phyloP scores from a whole-genome alignment of 2,888 invertebrate genomes.

The Syritta pipiens region DNA sequence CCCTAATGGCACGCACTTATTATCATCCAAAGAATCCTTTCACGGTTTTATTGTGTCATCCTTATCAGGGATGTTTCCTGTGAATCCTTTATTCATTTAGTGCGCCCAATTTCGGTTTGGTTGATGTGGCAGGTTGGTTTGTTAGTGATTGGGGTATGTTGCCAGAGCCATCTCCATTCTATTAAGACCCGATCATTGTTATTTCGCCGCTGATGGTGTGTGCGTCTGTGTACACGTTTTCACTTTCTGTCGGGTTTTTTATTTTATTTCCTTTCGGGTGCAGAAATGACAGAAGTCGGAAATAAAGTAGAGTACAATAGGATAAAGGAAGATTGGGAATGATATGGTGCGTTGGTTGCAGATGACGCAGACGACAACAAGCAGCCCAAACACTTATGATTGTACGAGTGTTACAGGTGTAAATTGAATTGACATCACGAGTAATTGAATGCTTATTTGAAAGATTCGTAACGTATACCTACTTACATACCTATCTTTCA shows the following conservation, averaged over 20 bases:
- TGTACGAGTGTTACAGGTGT: conserved; percentile 44
- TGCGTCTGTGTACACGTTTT: conserved; percentile 23
- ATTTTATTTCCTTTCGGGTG: conserved; percentile 57
- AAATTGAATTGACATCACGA: conserved; percentile 43
- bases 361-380: conserved; percentile 12
- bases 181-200: conserved; percentile 28
- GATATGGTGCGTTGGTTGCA: conserved; percentile 24
- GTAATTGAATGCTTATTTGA: conserved; percentile 46
- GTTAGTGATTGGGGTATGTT: conserved; percentile 37
- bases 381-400: conserved; percentile 24
- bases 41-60: conserved; percentile 55
- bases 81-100: conserved; percentile 61
- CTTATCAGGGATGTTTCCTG: conserved; percentile 65
- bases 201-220: conserved; percentile 27
- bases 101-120: conserved; percentile 55
- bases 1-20: conserved; percentile 31
- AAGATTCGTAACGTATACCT: conserved; percentile 13
- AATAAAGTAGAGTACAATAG: conserved; percentile 44
- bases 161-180: conserved; percentile 11
- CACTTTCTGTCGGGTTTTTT: conserved; percentile 44
- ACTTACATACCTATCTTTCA: conserved; percentile 8
- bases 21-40: conserved; percentile 59
- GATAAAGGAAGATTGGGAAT: conserved; percentile 17
- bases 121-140: conserved; percentile 45
- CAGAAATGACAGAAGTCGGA: conserved; percentile 62